A percentile compares a stretch with the other conserved stretches of the same genome.
Evolutionary conservation across 2,113 vertebrate species (phyloP).

Genomic region (Brevimyrus niger): DNA sequence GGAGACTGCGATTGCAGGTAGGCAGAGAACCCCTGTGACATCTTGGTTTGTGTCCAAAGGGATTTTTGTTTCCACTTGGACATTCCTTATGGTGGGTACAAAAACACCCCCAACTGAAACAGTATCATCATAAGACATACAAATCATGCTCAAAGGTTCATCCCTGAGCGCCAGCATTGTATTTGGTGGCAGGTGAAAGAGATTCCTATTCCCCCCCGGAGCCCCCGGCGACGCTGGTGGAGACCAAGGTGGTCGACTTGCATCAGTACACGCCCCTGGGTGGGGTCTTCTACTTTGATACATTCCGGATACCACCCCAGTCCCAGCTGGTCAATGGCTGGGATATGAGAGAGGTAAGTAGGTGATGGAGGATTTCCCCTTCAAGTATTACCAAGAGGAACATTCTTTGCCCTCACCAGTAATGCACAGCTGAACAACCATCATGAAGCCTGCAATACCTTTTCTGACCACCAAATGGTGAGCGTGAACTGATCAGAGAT

Average conservation of each 20-base stretch:
- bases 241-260: conserved; percentile 57
- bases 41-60: conserved; percentile 17
- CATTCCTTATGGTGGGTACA: background rate
- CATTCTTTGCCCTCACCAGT: background rate
- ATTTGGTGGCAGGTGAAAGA: conserved; percentile 33
- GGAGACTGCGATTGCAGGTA: conserved; percentile 35
- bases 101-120: background rate
- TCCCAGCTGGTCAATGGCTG: conserved; percentile 56
- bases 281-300: conserved; percentile 70
- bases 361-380: background rate
- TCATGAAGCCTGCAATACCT: background rate
- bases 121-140: too few relatives aligned
- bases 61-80: background rate
- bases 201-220: background rate
- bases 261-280: conserved; percentile 65
- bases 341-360: conserved; percentile 70
- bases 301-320: conserved; percentile 71
- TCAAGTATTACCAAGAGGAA: too few relatives aligned
- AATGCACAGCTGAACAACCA: background rate
- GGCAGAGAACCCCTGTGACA: conserved; percentile 25
- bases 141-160: background rate
- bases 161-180: background rate
- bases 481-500: background rate
- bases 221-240: accelerated
- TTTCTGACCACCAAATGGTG: background rate